Conservation (phyloP, 2,797 vertebrate species). For the Benthosema pterotum region DNA sequence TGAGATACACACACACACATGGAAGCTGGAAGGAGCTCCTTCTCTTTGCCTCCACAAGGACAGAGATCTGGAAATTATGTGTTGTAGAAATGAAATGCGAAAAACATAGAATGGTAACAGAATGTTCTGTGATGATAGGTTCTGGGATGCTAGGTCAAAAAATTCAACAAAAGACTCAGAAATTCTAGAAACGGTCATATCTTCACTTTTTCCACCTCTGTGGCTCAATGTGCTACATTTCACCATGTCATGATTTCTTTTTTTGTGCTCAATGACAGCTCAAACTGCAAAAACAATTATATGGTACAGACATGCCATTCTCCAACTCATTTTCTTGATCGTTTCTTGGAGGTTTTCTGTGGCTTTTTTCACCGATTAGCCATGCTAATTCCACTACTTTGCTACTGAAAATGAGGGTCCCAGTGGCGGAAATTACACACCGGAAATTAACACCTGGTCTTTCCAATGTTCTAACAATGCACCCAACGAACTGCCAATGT, state of each 20-base stretch:
- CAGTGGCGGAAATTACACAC: no score
- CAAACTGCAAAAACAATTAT: no score
- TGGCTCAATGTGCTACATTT: slow-evolving; percentile 49
- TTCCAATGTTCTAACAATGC: no score
- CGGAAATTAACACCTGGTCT: no score
- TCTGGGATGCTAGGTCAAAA: slow-evolving; percentile 42
- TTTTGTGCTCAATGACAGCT: neutral
- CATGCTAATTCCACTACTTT: no score
- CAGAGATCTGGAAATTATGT: slow-evolving; percentile 19
- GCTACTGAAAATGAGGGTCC: no score
- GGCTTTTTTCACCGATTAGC: no score
- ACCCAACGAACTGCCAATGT: no score
- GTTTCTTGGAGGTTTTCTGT: no score
- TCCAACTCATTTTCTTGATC: no score
- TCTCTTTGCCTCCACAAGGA: slow-evolving; percentile 21
- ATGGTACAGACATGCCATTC: no score
- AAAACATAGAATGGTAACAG: slow-evolving; percentile 36
- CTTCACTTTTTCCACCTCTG: slow-evolving; percentile 39
- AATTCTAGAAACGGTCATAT: slow-evolving; percentile 4
- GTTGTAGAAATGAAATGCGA: slow-evolving; percentile 44
- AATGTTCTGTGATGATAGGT: slow-evolving; percentile 33
- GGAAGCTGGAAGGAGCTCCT: slow-evolving; percentile 41
- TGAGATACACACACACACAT: slow-evolving; percentile 33
- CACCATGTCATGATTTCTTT: slow-evolving; percentile 9
- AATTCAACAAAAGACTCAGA: slow-evolving; percentile 53